These are phyloP conservation scores for Acanthoscelides obtectus DNA, from an alignment of 2,888 invertebrate genomes.

Conservation along the genomic window DNA sequence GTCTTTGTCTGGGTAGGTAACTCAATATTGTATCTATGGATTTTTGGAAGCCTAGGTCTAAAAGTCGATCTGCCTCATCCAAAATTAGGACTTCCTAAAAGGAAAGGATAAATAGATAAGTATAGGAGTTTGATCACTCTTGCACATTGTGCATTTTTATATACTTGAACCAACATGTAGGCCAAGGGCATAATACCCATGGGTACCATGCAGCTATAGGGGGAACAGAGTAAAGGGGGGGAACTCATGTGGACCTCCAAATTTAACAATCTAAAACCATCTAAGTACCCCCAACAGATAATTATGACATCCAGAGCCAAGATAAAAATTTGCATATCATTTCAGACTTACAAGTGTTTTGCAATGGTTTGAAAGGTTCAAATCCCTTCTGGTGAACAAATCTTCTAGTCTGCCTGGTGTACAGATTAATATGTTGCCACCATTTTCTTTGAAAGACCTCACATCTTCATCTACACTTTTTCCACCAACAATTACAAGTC, in stretches of 20 bases:
- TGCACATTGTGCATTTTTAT: too few species aligned
- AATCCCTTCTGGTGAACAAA: conserved; percentile 64
- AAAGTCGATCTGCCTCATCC: conserved; percentile 93
- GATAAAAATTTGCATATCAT: too few species aligned
- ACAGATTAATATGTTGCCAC: conserved; percentile 84
- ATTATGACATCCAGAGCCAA: too few species aligned
- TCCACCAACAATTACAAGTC: conserved; percentile 76
- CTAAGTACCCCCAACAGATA: too few species aligned
- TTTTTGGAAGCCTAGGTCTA: conserved; percentile 87
- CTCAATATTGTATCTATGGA: conserved; percentile 84
- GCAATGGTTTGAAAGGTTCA: conserved; percentile 66
- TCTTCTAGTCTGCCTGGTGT: conserved; percentile 94
- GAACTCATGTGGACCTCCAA: too few species aligned
- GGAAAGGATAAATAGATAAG: too few species aligned
- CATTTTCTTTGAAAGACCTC: conserved; percentile 58
- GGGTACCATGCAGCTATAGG: too few species aligned
- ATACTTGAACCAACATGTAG: too few species aligned
- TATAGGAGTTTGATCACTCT: too few species aligned
- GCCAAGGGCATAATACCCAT: too few species aligned
- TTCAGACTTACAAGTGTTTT: conserved; percentile 66
- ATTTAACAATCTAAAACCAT: too few species aligned
- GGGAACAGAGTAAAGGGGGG: too few species aligned
- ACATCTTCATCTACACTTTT: conserved; percentile 74
- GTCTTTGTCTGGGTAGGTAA: conserved; percentile 85
- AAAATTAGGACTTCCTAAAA: conserved; percentile 81